phyloP scores from a whole-genome alignment of 2,113 vertebrate genomes.

The Vombatus ursinus region DNA sequence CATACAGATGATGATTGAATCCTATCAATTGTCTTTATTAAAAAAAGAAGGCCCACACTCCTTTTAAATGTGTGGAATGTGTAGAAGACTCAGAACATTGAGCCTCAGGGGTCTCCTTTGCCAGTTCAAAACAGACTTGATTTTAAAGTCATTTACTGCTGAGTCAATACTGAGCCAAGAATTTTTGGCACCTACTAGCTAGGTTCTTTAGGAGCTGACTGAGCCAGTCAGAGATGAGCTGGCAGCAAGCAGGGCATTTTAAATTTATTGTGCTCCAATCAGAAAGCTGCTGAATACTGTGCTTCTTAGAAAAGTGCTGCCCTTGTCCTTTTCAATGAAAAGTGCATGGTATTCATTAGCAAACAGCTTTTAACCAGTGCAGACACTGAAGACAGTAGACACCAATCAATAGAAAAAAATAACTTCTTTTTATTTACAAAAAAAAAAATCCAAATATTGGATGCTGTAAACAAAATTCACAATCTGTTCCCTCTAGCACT shows the following conservation, averaged over 20 bases:
- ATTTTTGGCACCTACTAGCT: slow-evolving; percentile 77
- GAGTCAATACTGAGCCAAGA: slow-evolving; percentile 25
- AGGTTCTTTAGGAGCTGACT: slow-evolving; percentile 70
- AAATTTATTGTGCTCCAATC: slow-evolving; percentile 65
- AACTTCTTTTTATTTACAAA: slow-evolving; percentile 93
- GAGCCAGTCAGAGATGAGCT: slow-evolving; percentile 68
- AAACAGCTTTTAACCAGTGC: slow-evolving; percentile 64
- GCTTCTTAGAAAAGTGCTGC: slow-evolving; percentile 74
- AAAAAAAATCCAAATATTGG: slow-evolving; percentile 92
- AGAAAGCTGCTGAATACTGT: slow-evolving; percentile 71
- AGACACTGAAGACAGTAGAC: slow-evolving; percentile 83
- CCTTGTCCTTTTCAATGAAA: slow-evolving; percentile 59
- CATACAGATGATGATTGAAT: not conserved
- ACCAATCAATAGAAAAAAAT: slow-evolving; percentile 91
- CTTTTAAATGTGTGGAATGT: not conserved
- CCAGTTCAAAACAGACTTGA: not conserved
- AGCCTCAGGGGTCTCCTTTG: not conserved
- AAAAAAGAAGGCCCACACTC: slow-evolving; percentile 20
- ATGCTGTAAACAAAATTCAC: slow-evolving; percentile 93
- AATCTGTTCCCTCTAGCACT: slow-evolving; percentile 87
- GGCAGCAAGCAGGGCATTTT: slow-evolving; percentile 75
- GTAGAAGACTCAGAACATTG: not conserved
- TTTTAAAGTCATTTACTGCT: accelerated
- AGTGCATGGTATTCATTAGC: slow-evolving; percentile 31
- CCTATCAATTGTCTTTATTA: not conserved